phyloP scores from a whole-genome alignment of 2,113 vertebrate genomes.

The Nestor notabilis region DNA sequence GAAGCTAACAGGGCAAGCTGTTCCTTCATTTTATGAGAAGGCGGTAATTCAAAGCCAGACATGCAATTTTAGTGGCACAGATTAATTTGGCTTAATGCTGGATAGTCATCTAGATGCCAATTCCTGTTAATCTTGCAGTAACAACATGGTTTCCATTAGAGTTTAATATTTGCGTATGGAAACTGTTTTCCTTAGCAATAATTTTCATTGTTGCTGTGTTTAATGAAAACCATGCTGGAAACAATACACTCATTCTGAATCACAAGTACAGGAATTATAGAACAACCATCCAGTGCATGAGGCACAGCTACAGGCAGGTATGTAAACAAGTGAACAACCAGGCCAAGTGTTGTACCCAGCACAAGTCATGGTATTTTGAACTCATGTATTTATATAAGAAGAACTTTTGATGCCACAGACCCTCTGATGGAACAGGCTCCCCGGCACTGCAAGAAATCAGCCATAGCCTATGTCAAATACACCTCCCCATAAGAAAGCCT shows the following conservation, averaged over 20 bases:
- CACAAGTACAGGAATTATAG: neutral
- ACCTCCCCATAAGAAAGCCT: neutral
- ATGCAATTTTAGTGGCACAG: neutral
- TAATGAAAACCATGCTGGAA: slow-evolving; percentile 45
- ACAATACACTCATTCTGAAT: neutral
- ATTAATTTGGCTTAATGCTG: neutral
- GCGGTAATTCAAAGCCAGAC: neutral
- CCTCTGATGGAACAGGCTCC: neutral
- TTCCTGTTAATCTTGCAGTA: neutral
- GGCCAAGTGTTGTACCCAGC: neutral
- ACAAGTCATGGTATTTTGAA: neutral
- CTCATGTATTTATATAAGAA: neutral
- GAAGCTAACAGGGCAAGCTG: neutral
- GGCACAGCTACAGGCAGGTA: neutral
- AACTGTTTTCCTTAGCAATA: neutral
- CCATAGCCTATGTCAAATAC: neutral
- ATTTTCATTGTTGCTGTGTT: slow-evolving; percentile 7
- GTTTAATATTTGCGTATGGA: slow-evolving; percentile 8
- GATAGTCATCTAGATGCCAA: neutral
- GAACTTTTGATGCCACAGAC: neutral
- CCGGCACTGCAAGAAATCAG: neutral
- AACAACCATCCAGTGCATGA: neutral
- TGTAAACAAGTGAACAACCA: neutral
- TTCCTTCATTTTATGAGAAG: neutral
- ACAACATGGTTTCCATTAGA: neutral